A percentile compares a stretch with the other conserved stretches of the same genome.
Evolutionary conservation across 2,113 vertebrate species (phyloP).

Genomic region (Callorhinus ursinus): DNA sequence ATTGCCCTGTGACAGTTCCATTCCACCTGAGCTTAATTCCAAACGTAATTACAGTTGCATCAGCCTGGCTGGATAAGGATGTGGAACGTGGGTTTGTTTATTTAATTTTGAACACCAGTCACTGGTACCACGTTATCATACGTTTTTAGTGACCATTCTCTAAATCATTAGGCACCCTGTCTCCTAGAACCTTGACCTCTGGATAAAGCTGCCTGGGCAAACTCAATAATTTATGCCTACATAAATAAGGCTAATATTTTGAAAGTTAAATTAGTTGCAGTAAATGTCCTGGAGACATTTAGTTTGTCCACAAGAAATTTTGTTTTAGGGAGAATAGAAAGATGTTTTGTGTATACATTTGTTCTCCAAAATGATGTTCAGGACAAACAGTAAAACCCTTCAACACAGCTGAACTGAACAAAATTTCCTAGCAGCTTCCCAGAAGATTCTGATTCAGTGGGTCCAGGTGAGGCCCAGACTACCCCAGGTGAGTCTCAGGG

Average conservation of each 20-base stretch:
- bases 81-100: background rate
- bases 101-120: background rate
- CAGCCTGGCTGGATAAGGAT: background rate
- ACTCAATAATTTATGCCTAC: background rate
- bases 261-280: background rate
- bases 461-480: background rate
- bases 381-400: background rate
- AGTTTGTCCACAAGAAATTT: background rate
- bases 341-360: background rate
- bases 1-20: background rate
- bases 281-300: background rate
- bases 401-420: background rate
- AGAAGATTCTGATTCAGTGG: background rate
- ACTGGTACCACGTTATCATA: background rate
- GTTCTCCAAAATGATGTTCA: background rate
- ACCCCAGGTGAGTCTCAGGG: background rate
- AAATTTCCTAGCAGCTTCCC: background rate
- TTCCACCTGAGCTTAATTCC: background rate
- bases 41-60: background rate
- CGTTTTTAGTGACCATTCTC: background rate
- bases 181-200: background rate
- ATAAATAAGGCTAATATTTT: background rate
- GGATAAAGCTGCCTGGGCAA: background rate
- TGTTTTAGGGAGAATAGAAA: background rate
- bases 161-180: background rate